Percentiles rank a stretch among this genome's conserved stretches.
These are phyloP conservation scores for Plagiodera versicolora DNA, from an alignment of 2,888 invertebrate species.

Conservation along the genomic window DNA sequence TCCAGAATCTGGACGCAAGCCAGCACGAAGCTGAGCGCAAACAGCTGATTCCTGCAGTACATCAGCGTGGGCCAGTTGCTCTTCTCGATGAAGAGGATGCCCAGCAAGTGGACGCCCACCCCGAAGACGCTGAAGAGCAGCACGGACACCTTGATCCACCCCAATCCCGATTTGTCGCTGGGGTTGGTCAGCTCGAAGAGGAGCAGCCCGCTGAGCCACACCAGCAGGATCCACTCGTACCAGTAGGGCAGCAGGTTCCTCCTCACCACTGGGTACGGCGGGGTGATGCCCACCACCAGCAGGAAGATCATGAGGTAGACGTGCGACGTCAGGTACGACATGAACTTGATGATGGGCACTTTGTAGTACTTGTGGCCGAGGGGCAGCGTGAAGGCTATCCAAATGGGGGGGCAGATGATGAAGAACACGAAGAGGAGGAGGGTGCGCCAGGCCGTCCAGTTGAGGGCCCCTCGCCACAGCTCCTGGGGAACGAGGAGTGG, in stretches of 20 bases:
- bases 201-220: conserved; percentile 92
- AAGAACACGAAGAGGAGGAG: conserved; percentile 91
- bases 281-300: conserved; percentile 86
- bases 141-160: conserved; percentile 89
- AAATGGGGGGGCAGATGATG: conserved; percentile 92
- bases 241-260: conserved; percentile 83
- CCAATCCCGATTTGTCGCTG: conserved; percentile 94
- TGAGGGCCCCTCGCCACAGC: conserved; percentile 96
- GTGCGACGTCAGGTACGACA: conserved; percentile 98
- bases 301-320: conserved; percentile 95
- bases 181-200: conserved; percentile 97
- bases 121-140: conserved; percentile 87
- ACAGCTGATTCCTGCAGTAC: conserved; percentile 95
- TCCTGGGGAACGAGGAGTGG: conserved; percentile 66
- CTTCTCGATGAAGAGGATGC: conserved; percentile 67
- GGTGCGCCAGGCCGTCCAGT: conserved; percentile 95
- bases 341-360: conserved; percentile 99
- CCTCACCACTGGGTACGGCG: conserved; percentile 81
- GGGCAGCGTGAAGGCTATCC: conserved; percentile 94
- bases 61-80: conserved; percentile 83
- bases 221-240: conserved; percentile 94
- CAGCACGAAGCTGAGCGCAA: conserved; percentile 91
- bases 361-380: conserved; percentile 94
- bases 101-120: conserved; percentile 85
- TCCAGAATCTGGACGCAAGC: conserved; percentile 97